Base-by-base conservation (phyloP, 2,797 vertebrate species). In the Anniella stebbinsi region DNA sequence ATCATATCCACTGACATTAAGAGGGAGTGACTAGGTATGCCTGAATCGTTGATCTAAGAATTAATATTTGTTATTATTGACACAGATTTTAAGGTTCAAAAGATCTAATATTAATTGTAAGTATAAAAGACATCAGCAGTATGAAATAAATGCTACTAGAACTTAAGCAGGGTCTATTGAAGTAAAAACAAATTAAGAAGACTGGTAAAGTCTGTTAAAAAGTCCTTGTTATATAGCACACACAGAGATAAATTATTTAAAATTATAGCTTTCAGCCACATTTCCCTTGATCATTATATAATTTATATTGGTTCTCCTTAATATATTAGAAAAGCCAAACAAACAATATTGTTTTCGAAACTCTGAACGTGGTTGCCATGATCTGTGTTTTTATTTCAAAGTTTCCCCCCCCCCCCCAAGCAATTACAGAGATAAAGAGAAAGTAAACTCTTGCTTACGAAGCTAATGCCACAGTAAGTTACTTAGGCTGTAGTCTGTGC, bases 41-140 rank as follows among this genome's bases (percentile, higher is more conserved):
- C 67, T 67, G 73, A 91, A 96, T 91, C 86, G 87, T 89, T 77
- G 86, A 87, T 92, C 92, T 93, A 92, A 6, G 13, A 94, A 93
- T 80, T 91, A 92, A 33, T 8, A 0, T 77, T 90, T 93, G 3
- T 73, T 84, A 87, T 94, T 91, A 88, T 18, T 82, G 83, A 70
- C 48, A 45, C 76, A 81, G 90, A 1, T 54, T 93, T 91, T 60
- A 85, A 93, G 91, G 63, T 94, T 89, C 83, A 86, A 90, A 91
- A 87, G 57, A 36, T 60, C 41, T 15, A 85, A 90, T 63, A 80
- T 80, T 93, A 85, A 88, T 90, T 91, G 76, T 66, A 23, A 48
- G 3, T 48, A 1, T 72, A 38, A 75, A 67, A 90, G 45, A n/a
- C 3, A 51, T 2, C 11, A 23, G 0, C 7, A 18, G 4, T 67